phyloP scores from a whole-genome alignment of 2,113 vertebrate species.

The Pseudorectes ferrugineus region DNA sequence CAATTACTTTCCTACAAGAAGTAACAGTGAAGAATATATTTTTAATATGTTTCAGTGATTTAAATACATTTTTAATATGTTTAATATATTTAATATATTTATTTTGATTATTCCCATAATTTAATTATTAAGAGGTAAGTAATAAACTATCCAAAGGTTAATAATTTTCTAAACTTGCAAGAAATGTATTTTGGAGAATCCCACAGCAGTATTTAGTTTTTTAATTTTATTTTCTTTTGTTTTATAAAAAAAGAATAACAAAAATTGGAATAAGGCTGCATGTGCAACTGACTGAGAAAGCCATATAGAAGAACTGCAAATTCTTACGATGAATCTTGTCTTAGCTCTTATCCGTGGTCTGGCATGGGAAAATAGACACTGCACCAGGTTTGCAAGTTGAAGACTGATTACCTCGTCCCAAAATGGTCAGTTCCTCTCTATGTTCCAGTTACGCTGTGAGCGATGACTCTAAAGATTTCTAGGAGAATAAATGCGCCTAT shows the following conservation, averaged over 20 bases:
- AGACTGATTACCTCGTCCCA: not conserved
- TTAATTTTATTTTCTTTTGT: not conserved
- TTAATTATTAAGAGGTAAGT: not conserved
- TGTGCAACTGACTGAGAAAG: not conserved
- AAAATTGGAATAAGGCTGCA: not conserved
- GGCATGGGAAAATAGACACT: not conserved
- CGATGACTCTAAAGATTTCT: not conserved
- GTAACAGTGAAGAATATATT: not conserved
- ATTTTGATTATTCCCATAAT: not conserved
- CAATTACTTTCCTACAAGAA: conserved; percentile 17
- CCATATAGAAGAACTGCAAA: not conserved
- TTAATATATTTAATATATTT: not conserved
- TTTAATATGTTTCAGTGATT: not conserved
- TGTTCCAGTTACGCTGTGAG: not conserved
- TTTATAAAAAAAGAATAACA: not conserved
- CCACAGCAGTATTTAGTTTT: not conserved
- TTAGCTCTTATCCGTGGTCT: not conserved
- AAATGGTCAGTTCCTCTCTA: not conserved
- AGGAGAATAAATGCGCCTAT: not conserved
- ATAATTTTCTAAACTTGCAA: not conserved
- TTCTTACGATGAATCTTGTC: not conserved
- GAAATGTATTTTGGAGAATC: not conserved
- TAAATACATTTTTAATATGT: not conserved
- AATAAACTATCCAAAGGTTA: not conserved
- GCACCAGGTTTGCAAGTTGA: not conserved